Conservation (phyloP, 2,888 invertebrate genomes). For the Agelastica alni region DNA sequence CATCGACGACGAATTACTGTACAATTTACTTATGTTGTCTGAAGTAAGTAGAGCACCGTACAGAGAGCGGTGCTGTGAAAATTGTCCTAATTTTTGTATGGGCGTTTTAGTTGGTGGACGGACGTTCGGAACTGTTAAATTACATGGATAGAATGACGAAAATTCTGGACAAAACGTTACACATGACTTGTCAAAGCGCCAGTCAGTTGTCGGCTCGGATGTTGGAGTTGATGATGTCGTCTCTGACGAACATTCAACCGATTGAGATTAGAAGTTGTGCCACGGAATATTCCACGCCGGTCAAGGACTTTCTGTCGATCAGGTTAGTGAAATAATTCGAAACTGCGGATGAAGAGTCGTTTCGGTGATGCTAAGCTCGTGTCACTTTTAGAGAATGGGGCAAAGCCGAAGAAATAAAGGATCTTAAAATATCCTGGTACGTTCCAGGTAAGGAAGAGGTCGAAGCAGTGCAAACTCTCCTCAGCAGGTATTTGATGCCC, state of each 20-base stretch:
- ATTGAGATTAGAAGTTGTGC: constrained; percentile 66
- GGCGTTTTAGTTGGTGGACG: constrained; percentile 70
- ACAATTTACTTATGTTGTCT: constrained; percentile 74
- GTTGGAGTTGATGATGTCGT: constrained; percentile 63
- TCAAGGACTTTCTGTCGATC: constrained; percentile 72
- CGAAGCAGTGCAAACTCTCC: constrained; percentile 66
- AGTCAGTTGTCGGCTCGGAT: constrained; percentile 66
- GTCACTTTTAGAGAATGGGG: constrained; percentile 82
- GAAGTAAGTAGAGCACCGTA: constrained; percentile 55
- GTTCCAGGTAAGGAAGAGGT: constrained; percentile 74
- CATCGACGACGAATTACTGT: constrained; percentile 77
- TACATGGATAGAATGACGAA: constrained; percentile 68
- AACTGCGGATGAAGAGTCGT: too few species aligned
- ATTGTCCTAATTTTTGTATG: constrained; percentile 34
- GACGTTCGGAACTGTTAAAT: constrained; percentile 65
- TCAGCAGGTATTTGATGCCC: constrained; percentile 68
- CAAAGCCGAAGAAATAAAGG: constrained; percentile 66
- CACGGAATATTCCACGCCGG: constrained; percentile 65
- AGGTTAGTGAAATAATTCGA: too few species aligned
- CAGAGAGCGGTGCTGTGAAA: background rate
- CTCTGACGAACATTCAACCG: constrained; percentile 66
- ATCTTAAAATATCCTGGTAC: constrained; percentile 76
- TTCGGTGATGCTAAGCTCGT: too few species aligned
- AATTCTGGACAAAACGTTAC: constrained; percentile 72
- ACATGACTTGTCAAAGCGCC: constrained; percentile 70